Evolutionary conservation across 2,113 vertebrate species (phyloP).

Genomic region (Noctilio leporinus): DNA sequence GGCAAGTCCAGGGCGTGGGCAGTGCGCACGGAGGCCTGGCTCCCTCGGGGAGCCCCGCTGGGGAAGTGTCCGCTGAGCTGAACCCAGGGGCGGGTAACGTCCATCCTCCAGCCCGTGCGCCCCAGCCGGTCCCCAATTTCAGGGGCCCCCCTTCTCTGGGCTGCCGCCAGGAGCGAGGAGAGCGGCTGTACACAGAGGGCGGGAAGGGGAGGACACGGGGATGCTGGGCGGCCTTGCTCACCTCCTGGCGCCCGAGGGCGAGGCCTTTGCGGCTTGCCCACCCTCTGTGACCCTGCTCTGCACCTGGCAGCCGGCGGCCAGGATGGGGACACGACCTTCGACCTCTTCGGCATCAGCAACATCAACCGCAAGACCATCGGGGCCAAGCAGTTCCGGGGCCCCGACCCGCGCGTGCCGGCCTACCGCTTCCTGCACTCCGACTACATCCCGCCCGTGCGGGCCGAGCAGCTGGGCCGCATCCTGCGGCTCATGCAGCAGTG

Average conservation of each 20-base stretch:
- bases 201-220: not conserved
- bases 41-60: not conserved
- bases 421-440: constrained; percentile 97
- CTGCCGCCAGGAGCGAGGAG: not conserved
- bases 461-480: constrained; percentile 84
- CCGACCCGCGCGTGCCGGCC: constrained; percentile 82
- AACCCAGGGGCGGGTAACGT: rapidly evolving
- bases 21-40: rapidly evolving
- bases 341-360: constrained; percentile 91
- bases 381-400: constrained; percentile 93
- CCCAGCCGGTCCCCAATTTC: rapidly evolving
- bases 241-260: not conserved
- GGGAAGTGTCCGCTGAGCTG: rapidly evolving
- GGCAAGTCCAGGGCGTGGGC: rapidly evolving
- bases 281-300: not conserved
- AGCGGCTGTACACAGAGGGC: not conserved
- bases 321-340: constrained; percentile 86
- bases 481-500: constrained; percentile 80
- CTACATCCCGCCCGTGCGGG: constrained; percentile 87
- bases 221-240: not conserved
- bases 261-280: too few relatives aligned
- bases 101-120: rapidly evolving
- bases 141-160: too few relatives aligned
- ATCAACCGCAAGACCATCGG: constrained; percentile 93
- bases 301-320: constrained; percentile 82